Conservation (phyloP, 2,888 invertebrate genomes). For the Barypeithes pellucidus region DNA sequence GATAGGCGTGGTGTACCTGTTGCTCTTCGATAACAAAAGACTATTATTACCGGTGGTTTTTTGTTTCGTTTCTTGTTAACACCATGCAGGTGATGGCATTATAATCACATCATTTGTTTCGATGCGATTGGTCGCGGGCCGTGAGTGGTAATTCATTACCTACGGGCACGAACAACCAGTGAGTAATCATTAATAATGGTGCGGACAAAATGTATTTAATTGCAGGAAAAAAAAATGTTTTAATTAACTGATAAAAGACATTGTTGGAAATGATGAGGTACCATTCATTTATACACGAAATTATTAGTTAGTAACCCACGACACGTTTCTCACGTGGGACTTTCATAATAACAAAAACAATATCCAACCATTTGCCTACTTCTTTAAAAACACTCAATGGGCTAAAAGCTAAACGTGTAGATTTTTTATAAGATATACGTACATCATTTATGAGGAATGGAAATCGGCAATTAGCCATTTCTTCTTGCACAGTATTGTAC, state of each 20-base stretch:
- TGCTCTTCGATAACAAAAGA: too few relatives aligned
- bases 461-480: slow-evolving; percentile 20
- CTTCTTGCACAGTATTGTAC: background rate
- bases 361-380: slow-evolving; percentile 15
- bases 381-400: slow-evolving; percentile 4
- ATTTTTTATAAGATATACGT: slow-evolving; percentile 9
- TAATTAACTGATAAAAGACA: background rate
- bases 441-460: background rate
- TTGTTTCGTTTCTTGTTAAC: too few relatives aligned
- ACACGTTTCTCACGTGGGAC: slow-evolving; percentile 23
- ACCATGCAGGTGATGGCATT: too few relatives aligned
- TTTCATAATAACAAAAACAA: slow-evolving; percentile 21
- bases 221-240: too few relatives aligned
- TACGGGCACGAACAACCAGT: too few relatives aligned
- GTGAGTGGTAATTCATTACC: too few relatives aligned
- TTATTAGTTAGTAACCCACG: background rate
- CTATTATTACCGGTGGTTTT: too few relatives aligned
- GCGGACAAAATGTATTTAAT: too few relatives aligned
- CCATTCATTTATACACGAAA: slow-evolving; percentile 6
- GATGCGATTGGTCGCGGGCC: too few relatives aligned
- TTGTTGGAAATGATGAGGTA: slow-evolving; percentile 9
- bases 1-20: too few relatives aligned
- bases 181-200: too few relatives aligned
- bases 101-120: too few relatives aligned
- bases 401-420: slow-evolving; percentile 4